A percentile compares a stretch with the other conserved stretches of the same genome.
phyloP scores from a whole-genome alignment of 2,888 invertebrate genomes.

The Rotaria sp. region DNA sequence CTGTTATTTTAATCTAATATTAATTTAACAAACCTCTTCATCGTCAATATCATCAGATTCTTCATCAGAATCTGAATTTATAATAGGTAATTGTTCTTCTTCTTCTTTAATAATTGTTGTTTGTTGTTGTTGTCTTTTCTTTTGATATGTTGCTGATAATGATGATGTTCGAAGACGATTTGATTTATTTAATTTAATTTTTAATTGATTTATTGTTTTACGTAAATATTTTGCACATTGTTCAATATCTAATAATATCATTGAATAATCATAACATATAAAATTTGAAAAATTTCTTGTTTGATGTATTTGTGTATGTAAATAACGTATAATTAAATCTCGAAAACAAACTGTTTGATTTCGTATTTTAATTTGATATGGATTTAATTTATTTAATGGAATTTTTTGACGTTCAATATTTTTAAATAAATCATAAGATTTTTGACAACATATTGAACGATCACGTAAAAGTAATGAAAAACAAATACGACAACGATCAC shows the following conservation, averaged over 20 bases:
- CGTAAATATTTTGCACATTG: constrained; percentile 24
- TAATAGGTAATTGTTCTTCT: background rate
- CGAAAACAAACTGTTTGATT: background rate
- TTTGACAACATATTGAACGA: constrained; percentile 16
- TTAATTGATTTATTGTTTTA: background rate
- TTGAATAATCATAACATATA: background rate
- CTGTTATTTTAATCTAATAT: too few species aligned
- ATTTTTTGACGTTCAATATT: background rate
- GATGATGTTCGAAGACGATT: constrained; percentile 18
- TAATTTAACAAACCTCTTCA: background rate
- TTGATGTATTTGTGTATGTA: background rate
- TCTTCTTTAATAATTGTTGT: background rate
- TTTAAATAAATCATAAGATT: background rate
- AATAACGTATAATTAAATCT: background rate
- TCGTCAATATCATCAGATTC: constrained; percentile 25
- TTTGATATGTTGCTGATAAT: constrained; percentile 1
- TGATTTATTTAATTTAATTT: background rate
- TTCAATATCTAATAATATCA: constrained; percentile 8
- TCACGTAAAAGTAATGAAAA: constrained; percentile 22
- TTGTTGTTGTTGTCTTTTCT: background rate
- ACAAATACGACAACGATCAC: constrained; percentile 25
- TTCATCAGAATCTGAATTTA: background rate
- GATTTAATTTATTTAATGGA: background rate
- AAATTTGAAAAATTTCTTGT: background rate
- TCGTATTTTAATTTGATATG: background rate